These are phyloP conservation scores for Meta bourneti DNA, from an alignment of 2,888 invertebrate genomes.

Conservation along the genomic window DNA sequence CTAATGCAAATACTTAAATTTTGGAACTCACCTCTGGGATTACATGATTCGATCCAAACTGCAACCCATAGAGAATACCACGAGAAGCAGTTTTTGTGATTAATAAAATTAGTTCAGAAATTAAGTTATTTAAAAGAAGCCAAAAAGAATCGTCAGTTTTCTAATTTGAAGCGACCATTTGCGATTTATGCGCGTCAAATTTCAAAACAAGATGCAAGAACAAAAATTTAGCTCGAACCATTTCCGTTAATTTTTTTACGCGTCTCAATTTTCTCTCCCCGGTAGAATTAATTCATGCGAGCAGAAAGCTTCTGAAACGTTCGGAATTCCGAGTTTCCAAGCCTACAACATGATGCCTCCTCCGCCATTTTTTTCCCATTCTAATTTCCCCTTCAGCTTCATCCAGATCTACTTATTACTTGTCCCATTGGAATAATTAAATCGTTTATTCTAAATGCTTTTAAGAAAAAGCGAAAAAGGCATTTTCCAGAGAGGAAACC, in stretches of 20 bases:
- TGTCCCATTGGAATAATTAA: constrained; percentile 34
- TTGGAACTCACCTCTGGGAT: no score
- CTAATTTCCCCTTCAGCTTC: background rate
- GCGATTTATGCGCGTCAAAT: background rate
- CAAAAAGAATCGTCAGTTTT: no score
- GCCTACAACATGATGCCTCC: background rate
- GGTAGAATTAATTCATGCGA: background rate
- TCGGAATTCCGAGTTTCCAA: background rate
- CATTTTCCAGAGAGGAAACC: background rate
- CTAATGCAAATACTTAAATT: no score
- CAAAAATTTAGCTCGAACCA: background rate
- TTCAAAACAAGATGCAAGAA: background rate
- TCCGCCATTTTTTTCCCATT: background rate
- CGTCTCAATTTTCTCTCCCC: background rate
- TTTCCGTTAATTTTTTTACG: background rate
- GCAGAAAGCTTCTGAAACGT: background rate
- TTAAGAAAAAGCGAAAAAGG: constrained; percentile 24
- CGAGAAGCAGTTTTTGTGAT: no score
- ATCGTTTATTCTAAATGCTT: constrained; percentile 28
- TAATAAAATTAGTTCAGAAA: no score
- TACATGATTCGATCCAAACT: no score
- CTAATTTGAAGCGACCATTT: background rate
- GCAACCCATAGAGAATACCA: no score
- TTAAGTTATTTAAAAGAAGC: no score
- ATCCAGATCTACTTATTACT: constrained; percentile 21